Base-by-base conservation (phyloP, 2,888 invertebrate species). In the Portevinia maculata region DNA sequence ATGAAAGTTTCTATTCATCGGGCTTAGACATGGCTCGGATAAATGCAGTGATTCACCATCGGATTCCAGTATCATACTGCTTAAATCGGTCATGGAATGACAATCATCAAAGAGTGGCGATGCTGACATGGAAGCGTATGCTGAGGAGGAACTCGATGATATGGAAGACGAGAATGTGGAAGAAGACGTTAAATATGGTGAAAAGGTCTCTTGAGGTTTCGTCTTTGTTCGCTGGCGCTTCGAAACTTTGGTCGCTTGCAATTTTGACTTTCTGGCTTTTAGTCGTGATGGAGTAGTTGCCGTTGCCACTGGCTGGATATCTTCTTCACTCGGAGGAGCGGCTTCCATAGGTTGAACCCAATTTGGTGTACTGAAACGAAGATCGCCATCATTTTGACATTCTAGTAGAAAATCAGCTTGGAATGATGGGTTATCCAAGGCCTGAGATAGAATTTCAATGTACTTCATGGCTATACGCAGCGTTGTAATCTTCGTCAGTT, bases 401-500 rank as follows among this genome's bases (percentile, higher is more conserved):
- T 88, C 88, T 11, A 86, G 86, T 13, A 88, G 84, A 59, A 88
- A 87, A 17, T 89, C 89, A 13, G 87, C 87, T 52, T 88, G 87
- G 50, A 89, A 89, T 75, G 89, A 89, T n/a, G 92, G 90, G 85
- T 91, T 88, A 37, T 85, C 84, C 78, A 96, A 90, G 0, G 94
- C 93, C 0, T 94, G 92, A n/a, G 93, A 94, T 59, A 97, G 91
- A 11, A 95, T 94, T 9, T 94, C 91, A 85, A 97, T 97, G 89
- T 97, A 97, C 88, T 95, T 94, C 95, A 97, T 96, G 21, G 97
- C 97, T 79, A 97, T 91, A 34, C 96, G 92, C 52, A 97, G 91
- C 0, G 97, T 97, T 3, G 97, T 96, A 86, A 97, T 97, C 91
- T 97, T 97, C 53, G 97, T 97, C 84, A 96, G 91, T 89, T 96